Evolutionary conservation across 2,797 vertebrate genomes (phyloP), one percentile per base, ranked within the genome.

Genomic region (Echiichthys vipera): DNA sequence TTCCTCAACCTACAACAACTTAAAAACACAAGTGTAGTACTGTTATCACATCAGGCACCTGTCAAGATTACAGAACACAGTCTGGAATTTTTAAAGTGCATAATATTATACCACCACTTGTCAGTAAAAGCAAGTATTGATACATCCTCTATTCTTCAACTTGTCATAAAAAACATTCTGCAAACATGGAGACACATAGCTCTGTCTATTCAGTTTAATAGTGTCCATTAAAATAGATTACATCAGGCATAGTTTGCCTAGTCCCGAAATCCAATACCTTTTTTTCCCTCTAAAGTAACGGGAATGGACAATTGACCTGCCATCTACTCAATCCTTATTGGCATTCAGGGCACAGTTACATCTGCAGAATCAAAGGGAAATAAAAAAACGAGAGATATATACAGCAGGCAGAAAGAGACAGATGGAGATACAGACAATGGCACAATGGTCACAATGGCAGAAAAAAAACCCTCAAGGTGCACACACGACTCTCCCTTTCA

Each of bases 191-290:
- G 50, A 45, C 58, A 27, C n/a, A 56, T 50, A 62, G 36, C 13
- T 66, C 29, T 65, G 63, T 79, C 58, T 64, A n/a, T 80, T 72
- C 50, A 67, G 3, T 89, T 88, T 84, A 81, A 74, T 81, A 53
- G 74, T 37, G 18, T 56, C 78, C 55, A 81, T 84, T 89, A 75
- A 88, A 88, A 80, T 73, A 58, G 70, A 77, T 75, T 54, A 77
- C 70, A 78, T 30, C 69, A 70, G 81, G 71, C 65, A 37, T 29
- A 71, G 69, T 79, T 83, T 77, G 36, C 67, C 78, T 69, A 27
- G 45, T 49, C 51, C 68, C 77, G 86, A 86, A 91, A 88, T 86
- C 65, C 71, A 86, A 83, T 80, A 66, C 46, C 24, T 77, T 78
- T 81, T 14, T 37, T 37, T 34, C 20, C 20, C 42, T 51, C 55